These are phyloP conservation scores for Carpatolechia fugitivella DNA, from an alignment of 2,888 invertebrate genomes.

Conservation along the genomic window DNA sequence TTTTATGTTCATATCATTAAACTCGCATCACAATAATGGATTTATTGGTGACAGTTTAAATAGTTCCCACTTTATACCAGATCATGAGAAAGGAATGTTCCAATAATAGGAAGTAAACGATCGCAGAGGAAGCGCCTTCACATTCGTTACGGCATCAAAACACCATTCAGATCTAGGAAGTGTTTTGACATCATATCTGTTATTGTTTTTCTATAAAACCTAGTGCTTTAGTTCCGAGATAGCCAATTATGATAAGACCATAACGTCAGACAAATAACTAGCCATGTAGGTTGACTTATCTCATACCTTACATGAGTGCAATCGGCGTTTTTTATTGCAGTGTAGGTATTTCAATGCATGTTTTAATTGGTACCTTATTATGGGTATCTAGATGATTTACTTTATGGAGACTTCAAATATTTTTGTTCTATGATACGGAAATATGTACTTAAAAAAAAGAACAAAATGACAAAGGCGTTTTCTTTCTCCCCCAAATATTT, in stretches of 20 bases:
- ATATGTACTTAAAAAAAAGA: too few species aligned
- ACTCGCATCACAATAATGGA: too few species aligned
- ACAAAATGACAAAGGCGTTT: too few species aligned
- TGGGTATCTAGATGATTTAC: too few species aligned
- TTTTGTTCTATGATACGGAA: too few species aligned
- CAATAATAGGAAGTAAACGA: slow-evolving; percentile 29
- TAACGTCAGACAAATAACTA: not conserved
- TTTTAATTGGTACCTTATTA: too few species aligned
- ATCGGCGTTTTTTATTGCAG: not conserved
- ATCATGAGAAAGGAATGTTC: slow-evolving; percentile 29
- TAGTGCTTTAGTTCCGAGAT: slow-evolving; percentile 1
- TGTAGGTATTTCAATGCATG: not conserved
- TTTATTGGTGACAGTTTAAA: not conserved
- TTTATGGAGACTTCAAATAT: too few species aligned
- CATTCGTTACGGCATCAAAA: slow-evolving; percentile 18
- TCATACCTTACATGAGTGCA: not conserved
- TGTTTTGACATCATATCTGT: slow-evolving; percentile 13
- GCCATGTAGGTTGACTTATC: not conserved
- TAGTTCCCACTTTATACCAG: not conserved
- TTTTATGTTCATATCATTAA: too few species aligned
- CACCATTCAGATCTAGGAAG: slow-evolving; percentile 13
- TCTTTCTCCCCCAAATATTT: too few species aligned
- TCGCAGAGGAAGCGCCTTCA: slow-evolving; percentile 29
- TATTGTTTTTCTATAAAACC: slow-evolving; percentile 12
- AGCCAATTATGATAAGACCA: not conserved